Evolutionary conservation across 23 tunicate genomes (phyloP).

Genomic region (Styela clava): DNA sequence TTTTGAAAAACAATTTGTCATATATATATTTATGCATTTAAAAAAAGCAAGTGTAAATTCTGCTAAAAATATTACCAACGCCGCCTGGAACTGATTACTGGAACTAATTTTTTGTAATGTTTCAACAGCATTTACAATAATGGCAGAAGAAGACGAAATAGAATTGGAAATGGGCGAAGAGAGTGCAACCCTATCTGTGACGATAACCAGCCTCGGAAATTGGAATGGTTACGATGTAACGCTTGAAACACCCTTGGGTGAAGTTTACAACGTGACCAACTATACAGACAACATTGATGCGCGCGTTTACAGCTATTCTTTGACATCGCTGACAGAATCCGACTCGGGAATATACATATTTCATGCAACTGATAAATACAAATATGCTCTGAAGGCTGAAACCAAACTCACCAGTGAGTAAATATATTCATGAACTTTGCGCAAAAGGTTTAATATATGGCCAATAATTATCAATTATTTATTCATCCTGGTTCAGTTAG

Average conservation of each 20-base stretch:
- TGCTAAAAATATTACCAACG: too few species aligned
- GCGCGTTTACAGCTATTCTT: neutral
- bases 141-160: neutral
- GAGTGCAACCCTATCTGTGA: neutral
- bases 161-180: neutral
- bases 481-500: too few species aligned
- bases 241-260: neutral
- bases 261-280: neutral
- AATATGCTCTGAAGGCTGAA: neutral
- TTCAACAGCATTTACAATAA: neutral
- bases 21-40: too few species aligned
- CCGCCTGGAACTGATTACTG: too few species aligned
- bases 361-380: slow-evolving; percentile 17
- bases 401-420: slow-evolving; percentile 10
- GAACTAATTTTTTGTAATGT: too few species aligned
- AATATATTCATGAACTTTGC: too few species aligned
- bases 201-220: neutral
- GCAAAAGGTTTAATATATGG: too few species aligned
- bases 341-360: slow-evolving; percentile 18
- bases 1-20: too few species aligned
- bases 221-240: neutral
- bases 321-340: neutral
- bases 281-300: neutral
- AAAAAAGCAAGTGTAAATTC: too few species aligned
- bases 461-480: too few species aligned